phyloP scores from a whole-genome alignment of 2,888 invertebrate genomes.

The Cheilosia soror region DNA sequence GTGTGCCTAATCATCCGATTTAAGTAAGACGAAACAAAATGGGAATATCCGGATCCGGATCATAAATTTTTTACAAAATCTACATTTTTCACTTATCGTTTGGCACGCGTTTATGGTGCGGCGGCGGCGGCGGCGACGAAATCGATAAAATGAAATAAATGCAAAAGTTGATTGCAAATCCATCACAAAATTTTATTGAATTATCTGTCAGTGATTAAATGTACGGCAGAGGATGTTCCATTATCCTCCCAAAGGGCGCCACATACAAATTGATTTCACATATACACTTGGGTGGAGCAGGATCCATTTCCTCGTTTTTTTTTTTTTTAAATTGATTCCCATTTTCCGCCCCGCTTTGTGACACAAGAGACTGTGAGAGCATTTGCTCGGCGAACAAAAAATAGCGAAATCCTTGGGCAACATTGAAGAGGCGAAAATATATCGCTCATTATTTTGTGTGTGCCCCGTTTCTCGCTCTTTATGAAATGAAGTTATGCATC shows the following conservation, averaged over 20 bases:
- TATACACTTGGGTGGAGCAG: not conserved
- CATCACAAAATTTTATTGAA: conserved; percentile 69
- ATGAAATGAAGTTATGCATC: conserved; percentile 75
- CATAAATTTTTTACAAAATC: conserved; percentile 38
- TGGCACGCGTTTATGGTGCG: not conserved
- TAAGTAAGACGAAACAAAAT: conserved; percentile 31
- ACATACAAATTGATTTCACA: conserved; percentile 56
- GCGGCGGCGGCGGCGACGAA: not conserved
- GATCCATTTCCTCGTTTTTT: conserved; percentile 42
- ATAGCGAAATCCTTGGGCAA: conserved; percentile 43
- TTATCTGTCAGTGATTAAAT: conserved; percentile 71
- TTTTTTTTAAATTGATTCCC: conserved; percentile 15
- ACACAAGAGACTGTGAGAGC: conserved; percentile 23
- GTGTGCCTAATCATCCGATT: conserved; percentile 26
- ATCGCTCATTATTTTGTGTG: conserved; percentile 73
- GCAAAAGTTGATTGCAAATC: conserved; percentile 64
- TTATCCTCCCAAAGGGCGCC: not conserved
- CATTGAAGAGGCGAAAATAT: conserved; percentile 69
- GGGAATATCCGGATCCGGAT: not conserved
- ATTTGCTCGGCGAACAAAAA: conserved; percentile 18
- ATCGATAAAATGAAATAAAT: conserved; percentile 16
- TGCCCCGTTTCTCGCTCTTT: conserved; percentile 62
- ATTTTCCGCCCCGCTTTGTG: conserved; percentile 34
- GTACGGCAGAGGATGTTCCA: conserved; percentile 21
- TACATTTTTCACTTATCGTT: conserved; percentile 31